A percentile compares a stretch with the other conserved stretches of the same genome.
phyloP scores from a whole-genome alignment of 2,797 vertebrate genomes.

The Threskiornis aethiopicus region DNA sequence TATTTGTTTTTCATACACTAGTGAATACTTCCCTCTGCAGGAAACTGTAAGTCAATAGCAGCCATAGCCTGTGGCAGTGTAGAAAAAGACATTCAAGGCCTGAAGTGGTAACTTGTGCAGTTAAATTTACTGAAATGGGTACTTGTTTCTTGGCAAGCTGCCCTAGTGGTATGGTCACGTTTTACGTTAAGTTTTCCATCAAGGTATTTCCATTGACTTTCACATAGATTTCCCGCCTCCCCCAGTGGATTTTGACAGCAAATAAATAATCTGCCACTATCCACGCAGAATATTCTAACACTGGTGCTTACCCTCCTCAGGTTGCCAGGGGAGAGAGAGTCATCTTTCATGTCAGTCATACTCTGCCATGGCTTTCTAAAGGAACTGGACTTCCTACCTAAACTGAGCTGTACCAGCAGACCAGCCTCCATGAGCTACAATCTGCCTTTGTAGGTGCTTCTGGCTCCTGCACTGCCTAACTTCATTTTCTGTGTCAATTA shows the following conservation, averaged over 20 bases:
- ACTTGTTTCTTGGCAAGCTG: neutral
- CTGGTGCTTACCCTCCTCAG: neutral
- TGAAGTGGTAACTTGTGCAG: neutral
- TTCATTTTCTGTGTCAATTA: neutral
- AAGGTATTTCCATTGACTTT: neutral
- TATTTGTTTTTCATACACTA: neutral
- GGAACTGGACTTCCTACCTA: neutral
- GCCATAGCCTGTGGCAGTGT: neutral
- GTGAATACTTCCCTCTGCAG: slow-evolving; percentile 57
- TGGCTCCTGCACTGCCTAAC: neutral
- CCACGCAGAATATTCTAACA: neutral
- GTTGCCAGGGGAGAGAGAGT: neutral
- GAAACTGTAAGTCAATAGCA: neutral
- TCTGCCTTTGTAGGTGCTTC: neutral
- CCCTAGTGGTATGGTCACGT: too few species aligned
- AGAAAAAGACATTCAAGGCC: neutral
- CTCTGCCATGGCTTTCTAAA: neutral
- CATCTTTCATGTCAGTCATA: too few species aligned
- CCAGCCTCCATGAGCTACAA: neutral
- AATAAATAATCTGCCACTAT: neutral
- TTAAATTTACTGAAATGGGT: neutral
- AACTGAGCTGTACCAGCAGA: neutral
- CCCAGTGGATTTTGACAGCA: neutral
- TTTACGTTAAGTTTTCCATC: neutral
- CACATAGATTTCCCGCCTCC: too few species aligned